Evolutionary conservation across 2,888 invertebrate species (phyloP).

Genomic region (Hypsopygia costalis): DNA sequence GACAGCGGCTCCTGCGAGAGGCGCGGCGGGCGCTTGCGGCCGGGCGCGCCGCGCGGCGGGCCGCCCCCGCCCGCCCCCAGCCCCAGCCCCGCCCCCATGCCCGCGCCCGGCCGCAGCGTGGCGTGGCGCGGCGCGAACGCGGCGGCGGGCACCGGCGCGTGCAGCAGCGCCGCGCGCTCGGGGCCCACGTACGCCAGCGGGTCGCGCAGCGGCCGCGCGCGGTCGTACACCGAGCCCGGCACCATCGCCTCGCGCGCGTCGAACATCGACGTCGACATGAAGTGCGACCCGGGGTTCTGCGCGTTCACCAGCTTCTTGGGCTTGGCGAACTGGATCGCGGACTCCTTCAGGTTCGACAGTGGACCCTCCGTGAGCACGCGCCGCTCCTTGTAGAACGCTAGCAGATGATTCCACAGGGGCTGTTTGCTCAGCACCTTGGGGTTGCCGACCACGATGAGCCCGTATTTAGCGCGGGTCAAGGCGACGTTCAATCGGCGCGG

Average conservation of each 20-base stretch:
- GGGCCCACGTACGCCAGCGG: constrained; percentile 96
- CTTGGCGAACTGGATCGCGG: constrained; percentile 97
- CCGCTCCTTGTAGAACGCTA: constrained; percentile 98
- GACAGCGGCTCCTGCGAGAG: constrained; percentile 87
- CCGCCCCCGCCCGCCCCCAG: no score
- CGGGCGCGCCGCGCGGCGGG: no score
- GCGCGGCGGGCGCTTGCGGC: constrained; percentile 58
- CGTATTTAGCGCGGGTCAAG: constrained; percentile 97
- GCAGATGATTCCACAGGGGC: constrained; percentile 98
- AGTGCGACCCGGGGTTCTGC: constrained; percentile 97
- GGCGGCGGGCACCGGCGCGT: constrained; percentile 94
- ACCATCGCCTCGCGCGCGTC: constrained; percentile 97
- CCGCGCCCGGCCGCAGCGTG: constrained; percentile 83
- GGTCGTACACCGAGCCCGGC: constrained; percentile 95
- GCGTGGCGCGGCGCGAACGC: constrained; percentile 94
- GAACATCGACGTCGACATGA: constrained; percentile 98
- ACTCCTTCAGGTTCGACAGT: constrained; percentile 97
- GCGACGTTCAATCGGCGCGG: constrained; percentile 99
- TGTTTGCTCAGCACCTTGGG: constrained; percentile 99
- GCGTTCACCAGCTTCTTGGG: constrained; percentile 97
- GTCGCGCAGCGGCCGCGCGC: constrained; percentile 91
- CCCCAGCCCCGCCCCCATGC: no score
- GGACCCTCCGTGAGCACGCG: constrained; percentile 98
- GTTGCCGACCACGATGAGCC: constrained; percentile 99
- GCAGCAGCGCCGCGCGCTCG: constrained; percentile 87